Conservation (phyloP, 1,140 invertebrate species). For the Sycophila sp. region DNA sequence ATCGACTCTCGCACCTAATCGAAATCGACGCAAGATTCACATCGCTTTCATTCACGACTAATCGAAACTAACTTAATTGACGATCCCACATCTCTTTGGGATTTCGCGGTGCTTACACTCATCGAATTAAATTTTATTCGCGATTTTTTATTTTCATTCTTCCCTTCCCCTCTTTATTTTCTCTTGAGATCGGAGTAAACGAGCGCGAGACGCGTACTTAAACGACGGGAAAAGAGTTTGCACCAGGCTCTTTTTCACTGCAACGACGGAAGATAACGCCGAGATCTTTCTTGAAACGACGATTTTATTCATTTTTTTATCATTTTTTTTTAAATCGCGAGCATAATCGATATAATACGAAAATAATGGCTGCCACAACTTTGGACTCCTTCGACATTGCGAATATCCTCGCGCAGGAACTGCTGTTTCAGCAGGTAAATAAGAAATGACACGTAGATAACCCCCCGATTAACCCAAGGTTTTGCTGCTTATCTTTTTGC, state of each 20-base stretch:
- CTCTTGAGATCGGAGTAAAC: background rate
- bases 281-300: slow-evolving; percentile 9
- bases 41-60: background rate
- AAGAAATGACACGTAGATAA: background rate
- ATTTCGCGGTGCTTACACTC: background rate
- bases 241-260: background rate
- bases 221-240: background rate
- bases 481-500: no score
- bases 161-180: background rate
- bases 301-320: no score
- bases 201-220: background rate
- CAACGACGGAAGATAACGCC: background rate
- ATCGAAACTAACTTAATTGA: background rate
- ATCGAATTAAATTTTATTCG: no score
- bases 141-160: no score
- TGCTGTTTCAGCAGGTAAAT: slow-evolving; percentile 80
- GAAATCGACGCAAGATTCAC: background rate
- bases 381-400: slow-evolving; percentile 82
- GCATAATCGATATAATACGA: background rate
- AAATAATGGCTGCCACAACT: slow-evolving; percentile 49
- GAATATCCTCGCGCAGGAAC: slow-evolving; percentile 81
- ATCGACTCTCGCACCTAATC: no score
- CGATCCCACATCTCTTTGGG: background rate
- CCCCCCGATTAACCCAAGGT: no score
- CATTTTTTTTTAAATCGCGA: no score